Evolutionary conservation across 2,113 vertebrate species (phyloP), one percentile per base, ranked within the genome.

Genomic region (Pelusios castaneus): DNA sequence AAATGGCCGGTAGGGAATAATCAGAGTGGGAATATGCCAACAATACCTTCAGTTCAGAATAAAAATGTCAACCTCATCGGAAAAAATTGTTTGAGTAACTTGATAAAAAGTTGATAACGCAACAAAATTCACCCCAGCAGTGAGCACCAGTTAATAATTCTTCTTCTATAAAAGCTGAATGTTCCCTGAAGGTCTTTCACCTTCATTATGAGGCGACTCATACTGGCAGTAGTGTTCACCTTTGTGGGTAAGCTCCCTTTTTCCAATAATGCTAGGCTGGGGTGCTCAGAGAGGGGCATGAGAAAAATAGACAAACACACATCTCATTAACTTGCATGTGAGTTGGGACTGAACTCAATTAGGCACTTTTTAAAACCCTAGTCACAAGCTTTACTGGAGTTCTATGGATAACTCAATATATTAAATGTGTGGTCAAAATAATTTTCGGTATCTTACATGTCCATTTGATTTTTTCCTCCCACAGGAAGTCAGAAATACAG

Each of bases 151-250:
- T 92, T 90, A 94, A 94, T 82, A 94, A 94, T 92, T 95, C 82
- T 51, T 76, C 21, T 87, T 89, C 95, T 97, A 97, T 98, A 98
- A 98, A 98, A 97, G 96, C 81, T 13, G 1, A 78, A 41, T 54
- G 2, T n/a, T 38, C 34, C 43, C 56, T 5, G n/a, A 54, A 29
- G 79, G 41, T 2, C 41, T 97, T 85, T 97, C 25, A 51, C 91
- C 94, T 91, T 92, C 89, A 97, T 86, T 95, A 99, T 99, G 99
- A 99, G 95, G 97, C 97, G 67, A 92, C 91, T 99, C 95, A 94
- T 98, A 91, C 97, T 99, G 82, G 95, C 97, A 67, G 85, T 97
- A 94, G 52, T 80, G 75, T 27, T 97, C 58, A 0, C 94, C 55
- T 49, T 97, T 0, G 97, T 84, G 87, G 97, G 96, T 97, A 97